Evolutionary conservation across 1,140 invertebrate species (phyloP).

Genomic region (Bathynomus jamesi): DNA sequence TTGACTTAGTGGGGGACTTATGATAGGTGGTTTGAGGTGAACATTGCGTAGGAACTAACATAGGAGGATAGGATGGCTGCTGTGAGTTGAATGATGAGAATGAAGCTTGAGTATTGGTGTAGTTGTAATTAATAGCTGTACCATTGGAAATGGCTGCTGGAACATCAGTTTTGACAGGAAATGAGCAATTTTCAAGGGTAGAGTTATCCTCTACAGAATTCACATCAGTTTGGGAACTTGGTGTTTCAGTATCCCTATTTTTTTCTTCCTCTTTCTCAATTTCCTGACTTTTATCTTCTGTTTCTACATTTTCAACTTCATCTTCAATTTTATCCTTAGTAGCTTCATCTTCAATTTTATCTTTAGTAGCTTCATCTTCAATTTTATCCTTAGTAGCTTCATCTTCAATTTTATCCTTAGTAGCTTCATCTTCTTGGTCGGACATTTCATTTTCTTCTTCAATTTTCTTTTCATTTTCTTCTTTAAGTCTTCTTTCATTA

Average conservation of each 20-base stretch:
- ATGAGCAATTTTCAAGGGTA: background rate
- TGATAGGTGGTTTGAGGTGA: constrained; percentile 10
- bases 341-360: background rate
- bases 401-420: background rate
- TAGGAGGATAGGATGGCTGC: constrained; percentile 11
- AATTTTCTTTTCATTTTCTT: constrained; percentile 20
- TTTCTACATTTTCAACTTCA: background rate
- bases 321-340: background rate
- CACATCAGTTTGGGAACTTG: too few species aligned
- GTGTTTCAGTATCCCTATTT: too few species aligned
- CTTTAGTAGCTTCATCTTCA: background rate
- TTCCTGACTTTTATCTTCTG: too few species aligned
- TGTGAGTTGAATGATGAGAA: background rate
- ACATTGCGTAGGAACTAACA: constrained; percentile 20
- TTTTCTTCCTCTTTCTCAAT: too few species aligned
- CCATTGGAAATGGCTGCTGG: background rate
- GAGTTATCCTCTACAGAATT: too few species aligned
- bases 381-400: background rate
- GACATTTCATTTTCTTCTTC: constrained; percentile 16
- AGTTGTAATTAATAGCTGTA: background rate
- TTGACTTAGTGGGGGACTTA: constrained; percentile 14
- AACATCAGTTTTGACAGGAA: background rate
- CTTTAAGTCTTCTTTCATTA: constrained; percentile 11
- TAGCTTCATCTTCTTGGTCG: background rate
- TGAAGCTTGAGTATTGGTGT: background rate